Evolutionary conservation across 2,113 vertebrate species (phyloP).

Genomic region (Hydropotes inermis): DNA sequence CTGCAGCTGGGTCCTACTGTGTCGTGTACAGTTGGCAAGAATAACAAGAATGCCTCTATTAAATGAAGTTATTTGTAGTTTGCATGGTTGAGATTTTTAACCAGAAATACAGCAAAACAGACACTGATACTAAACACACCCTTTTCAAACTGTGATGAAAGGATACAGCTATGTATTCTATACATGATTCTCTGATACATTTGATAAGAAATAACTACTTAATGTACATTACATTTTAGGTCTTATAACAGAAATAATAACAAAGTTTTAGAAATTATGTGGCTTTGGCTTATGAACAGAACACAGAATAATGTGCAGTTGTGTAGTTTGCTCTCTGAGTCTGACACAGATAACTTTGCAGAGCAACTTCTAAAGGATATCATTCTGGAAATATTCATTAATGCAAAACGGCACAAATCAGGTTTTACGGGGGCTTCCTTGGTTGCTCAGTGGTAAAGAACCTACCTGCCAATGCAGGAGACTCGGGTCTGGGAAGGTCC

Average conservation of each 20-base stretch:
- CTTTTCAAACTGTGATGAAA: not conserved
- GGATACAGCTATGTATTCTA: not conserved
- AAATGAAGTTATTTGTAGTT: not conserved
- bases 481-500: not conserved
- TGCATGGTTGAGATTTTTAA: not conserved
- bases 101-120: not conserved
- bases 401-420: not conserved
- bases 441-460: not conserved
- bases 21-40: not conserved
- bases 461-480: not conserved
- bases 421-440: not conserved
- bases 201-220: not conserved
- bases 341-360: not conserved
- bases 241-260: not conserved
- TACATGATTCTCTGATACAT: not conserved
- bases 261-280: not conserved
- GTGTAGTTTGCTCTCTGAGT: not conserved
- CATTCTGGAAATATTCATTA: not conserved
- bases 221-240: not conserved
- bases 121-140: not conserved
- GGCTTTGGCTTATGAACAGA: not conserved
- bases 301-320: not conserved
- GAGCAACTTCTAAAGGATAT: not conserved
- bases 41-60: not conserved
- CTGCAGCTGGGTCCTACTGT: constrained; percentile 41